These are phyloP conservation scores for Eupithecia subumbrata DNA, from an alignment of 2,888 invertebrate species.

Conservation along the genomic window DNA sequence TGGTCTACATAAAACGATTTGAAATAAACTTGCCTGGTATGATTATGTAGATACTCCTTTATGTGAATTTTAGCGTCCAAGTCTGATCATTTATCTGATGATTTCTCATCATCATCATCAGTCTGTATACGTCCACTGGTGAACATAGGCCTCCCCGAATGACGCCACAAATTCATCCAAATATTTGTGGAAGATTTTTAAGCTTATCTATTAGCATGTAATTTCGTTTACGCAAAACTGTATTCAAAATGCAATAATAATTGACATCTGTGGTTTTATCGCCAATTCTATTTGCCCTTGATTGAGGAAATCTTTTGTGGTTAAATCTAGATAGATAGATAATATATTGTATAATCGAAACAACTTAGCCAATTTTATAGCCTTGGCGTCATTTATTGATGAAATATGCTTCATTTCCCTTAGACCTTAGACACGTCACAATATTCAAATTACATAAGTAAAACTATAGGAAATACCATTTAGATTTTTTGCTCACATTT, in stretches of 20 bases:
- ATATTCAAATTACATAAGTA: too few relatives aligned
- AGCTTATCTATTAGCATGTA: not conserved
- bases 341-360: constrained; percentile 2
- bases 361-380: not conserved
- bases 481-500: too few relatives aligned
- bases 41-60: not conserved
- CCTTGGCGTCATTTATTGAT: not conserved
- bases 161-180: not conserved
- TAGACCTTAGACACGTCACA: too few relatives aligned
- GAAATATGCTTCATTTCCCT: too few relatives aligned
- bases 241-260: constrained; percentile 22
- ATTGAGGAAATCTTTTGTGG: constrained; percentile 23
- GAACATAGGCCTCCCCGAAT: too few relatives aligned
- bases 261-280: constrained; percentile 15
- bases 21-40: too few relatives aligned
- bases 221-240: not conserved
- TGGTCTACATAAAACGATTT: too few relatives aligned
- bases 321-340: not conserved
- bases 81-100: not conserved
- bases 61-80: not conserved
- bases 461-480: too few relatives aligned
- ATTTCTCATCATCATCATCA: too few relatives aligned
- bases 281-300: constrained; percentile 4
- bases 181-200: not conserved
- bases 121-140: too few relatives aligned